phyloP scores from a whole-genome alignment of 2,888 invertebrate species.

The Dicyrtoma fusca region DNA sequence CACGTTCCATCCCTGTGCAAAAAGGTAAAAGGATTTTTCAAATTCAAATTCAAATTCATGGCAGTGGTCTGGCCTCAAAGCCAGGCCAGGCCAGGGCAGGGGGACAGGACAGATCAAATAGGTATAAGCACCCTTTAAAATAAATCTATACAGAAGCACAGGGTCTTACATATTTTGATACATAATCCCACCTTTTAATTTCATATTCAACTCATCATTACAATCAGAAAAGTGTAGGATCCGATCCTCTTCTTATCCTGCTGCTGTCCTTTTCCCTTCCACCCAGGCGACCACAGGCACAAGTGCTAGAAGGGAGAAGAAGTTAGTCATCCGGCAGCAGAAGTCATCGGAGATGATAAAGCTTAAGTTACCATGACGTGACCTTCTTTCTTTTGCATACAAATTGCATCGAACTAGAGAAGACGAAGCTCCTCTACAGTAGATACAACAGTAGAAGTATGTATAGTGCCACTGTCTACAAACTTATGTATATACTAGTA shows the following conservation, averaged over 20 bases:
- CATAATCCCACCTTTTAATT: background rate
- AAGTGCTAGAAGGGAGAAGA: too few species aligned
- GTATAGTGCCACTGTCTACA: too few species aligned
- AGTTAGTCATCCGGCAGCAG: background rate
- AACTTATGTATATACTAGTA: too few species aligned
- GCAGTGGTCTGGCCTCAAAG: background rate
- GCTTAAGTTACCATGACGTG: slow-evolving; percentile 15
- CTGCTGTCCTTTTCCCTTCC: background rate
- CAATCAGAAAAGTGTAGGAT: background rate
- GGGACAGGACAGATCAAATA: too few species aligned
- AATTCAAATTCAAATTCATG: background rate
- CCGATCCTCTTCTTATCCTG: background rate
- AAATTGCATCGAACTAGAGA: slow-evolving; percentile 19
- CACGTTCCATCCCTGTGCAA: background rate
- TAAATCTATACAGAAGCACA: too few species aligned
- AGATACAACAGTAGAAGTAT: too few species aligned
- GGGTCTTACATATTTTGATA: too few species aligned
- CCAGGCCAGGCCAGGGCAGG: too few species aligned
- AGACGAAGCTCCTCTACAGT: background rate
- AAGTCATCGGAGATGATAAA: slow-evolving; percentile 18
- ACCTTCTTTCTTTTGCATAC: slow-evolving; percentile 30
- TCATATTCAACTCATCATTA: background rate
- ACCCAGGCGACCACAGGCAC: too few species aligned
- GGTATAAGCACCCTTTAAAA: too few species aligned
- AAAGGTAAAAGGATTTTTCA: background rate